phyloP scores from a whole-genome alignment of 1,140 invertebrate genomes.

The Chymomyza costata region DNA sequence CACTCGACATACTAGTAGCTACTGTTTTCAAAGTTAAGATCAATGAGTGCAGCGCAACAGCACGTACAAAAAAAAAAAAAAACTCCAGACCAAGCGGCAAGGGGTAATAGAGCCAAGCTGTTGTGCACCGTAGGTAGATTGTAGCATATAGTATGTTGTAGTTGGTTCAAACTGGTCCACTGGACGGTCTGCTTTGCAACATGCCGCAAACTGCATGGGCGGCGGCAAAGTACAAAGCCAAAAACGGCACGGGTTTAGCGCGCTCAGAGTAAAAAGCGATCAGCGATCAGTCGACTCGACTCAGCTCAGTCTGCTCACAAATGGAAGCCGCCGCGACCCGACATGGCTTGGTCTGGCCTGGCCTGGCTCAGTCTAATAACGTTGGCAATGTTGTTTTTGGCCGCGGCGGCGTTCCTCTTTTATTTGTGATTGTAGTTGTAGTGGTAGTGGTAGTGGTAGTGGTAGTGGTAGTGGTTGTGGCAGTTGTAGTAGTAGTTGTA shows the following conservation, averaged over 20 bases:
- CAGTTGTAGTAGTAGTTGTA: constrained; percentile 16
- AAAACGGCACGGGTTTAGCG: constrained; percentile 75
- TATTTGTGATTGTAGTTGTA: constrained; percentile 34
- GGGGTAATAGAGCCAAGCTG: background rate
- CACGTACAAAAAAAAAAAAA: background rate
- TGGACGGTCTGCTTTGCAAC: constrained; percentile 59
- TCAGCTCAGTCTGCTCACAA: constrained; percentile 6
- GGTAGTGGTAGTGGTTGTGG: constrained; percentile 31
- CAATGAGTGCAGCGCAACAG: constrained; percentile 58
- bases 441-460: constrained; percentile 9
- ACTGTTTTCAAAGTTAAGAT: constrained; percentile 74
- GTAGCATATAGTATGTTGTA: background rate
- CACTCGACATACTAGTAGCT: constrained; percentile 48
- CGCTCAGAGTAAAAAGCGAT: constrained; percentile 72
- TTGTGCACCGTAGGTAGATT: background rate
- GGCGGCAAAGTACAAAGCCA: constrained; percentile 72
- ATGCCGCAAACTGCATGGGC: constrained; percentile 56
- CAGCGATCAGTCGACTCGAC: constrained; percentile 44
- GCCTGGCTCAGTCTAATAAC: constrained; percentile 58
- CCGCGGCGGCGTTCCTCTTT: constrained; percentile 45
- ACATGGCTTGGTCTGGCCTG: constrained; percentile 13
- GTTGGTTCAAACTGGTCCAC: constrained; percentile 1
- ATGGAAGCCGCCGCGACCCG: background rate
- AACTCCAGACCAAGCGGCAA: background rate
- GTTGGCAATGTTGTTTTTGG: constrained; percentile 52